These are phyloP conservation scores for Zeugodacus cucurbitae DNA, from an alignment of 1,140 invertebrate genomes.

Conservation along the genomic window DNA sequence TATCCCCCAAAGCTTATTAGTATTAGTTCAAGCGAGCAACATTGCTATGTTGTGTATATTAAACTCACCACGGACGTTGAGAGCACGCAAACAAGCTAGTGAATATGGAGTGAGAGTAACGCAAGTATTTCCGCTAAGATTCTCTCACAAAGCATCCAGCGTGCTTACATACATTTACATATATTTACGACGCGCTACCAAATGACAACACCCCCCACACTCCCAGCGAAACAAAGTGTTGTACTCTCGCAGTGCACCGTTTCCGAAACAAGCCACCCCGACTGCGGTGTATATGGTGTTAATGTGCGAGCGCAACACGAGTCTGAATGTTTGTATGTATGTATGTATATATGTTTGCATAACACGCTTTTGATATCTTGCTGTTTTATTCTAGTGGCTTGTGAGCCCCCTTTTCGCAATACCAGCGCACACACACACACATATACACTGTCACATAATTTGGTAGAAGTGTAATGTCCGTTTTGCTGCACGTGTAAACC, in stretches of 20 bases:
- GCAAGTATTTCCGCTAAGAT: neutral
- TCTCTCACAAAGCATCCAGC: neutral
- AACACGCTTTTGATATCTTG: neutral
- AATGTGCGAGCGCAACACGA: neutral
- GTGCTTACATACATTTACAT: neutral
- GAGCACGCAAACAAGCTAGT: neutral
- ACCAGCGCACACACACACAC: neutral
- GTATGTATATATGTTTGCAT: neutral
- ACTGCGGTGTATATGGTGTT: neutral
- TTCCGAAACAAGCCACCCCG: neutral
- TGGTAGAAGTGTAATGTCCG: slow-evolving; percentile 27
- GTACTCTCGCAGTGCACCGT: neutral
- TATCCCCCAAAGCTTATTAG: no score
- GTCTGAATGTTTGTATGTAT: neutral
- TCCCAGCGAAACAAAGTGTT: neutral
- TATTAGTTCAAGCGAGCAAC: neutral
- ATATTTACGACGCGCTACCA: neutral
- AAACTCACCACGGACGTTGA: neutral
- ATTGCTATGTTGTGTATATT: neutral
- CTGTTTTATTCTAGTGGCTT: neutral
- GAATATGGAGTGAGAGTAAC: neutral
- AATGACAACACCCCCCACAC: neutral
- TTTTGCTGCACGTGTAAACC: slow-evolving; percentile 34
- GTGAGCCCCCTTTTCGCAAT: neutral
- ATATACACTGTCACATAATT: neutral